Percentiles rank a stretch among this genome's conserved stretches.
Evolutionary conservation across 2,888 invertebrate species (phyloP).

Genomic region (Drosophila acutilabella): DNA sequence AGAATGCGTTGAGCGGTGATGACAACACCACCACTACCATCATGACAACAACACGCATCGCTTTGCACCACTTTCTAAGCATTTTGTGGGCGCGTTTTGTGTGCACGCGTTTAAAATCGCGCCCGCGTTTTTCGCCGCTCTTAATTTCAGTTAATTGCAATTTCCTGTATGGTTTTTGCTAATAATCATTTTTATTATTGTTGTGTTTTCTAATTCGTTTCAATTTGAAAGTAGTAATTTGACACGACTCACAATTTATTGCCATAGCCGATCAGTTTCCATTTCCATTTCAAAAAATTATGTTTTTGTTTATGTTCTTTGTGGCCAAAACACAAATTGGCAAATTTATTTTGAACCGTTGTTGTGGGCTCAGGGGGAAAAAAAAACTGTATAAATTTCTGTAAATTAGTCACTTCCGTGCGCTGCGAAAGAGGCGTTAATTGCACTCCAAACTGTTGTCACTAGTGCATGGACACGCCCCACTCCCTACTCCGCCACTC

Average conservation of each 20-base stretch:
- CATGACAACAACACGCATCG: conserved; percentile 1
- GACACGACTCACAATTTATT: conserved; percentile 55
- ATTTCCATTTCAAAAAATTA: conserved; percentile 30
- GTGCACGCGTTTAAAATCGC: conserved; percentile 27
- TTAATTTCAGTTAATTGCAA: conserved; percentile 64
- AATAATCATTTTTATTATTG: conserved; percentile 25
- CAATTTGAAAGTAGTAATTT: conserved; percentile 78
- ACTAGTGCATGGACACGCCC: conserved; percentile 57
- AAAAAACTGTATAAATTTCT: conserved; percentile 15
- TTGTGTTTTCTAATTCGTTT: conserved; percentile 50
- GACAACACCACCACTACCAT: conserved; percentile 17
- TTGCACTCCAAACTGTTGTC: conserved; percentile 73
- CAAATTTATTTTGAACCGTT: conserved; percentile 22
- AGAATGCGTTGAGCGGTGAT: conserved; percentile 15
- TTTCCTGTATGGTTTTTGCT: conserved; percentile 56
- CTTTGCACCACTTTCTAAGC: conserved; percentile 11
- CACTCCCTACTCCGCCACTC: conserved; percentile 1
- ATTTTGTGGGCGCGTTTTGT: conserved; percentile 20
- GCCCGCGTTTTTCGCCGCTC: conserved; percentile 28
- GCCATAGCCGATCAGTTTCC: conserved; percentile 60
- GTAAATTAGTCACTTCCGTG: conserved; percentile 74
- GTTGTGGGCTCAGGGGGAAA: not conserved
- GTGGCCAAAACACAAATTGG: conserved; percentile 4
- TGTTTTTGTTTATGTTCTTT: not conserved
- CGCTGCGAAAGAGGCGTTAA: conserved; percentile 65